Evolutionary conservation across 2,113 vertebrate genomes (phyloP).

Genomic region (Syrmaticus mikado): DNA sequence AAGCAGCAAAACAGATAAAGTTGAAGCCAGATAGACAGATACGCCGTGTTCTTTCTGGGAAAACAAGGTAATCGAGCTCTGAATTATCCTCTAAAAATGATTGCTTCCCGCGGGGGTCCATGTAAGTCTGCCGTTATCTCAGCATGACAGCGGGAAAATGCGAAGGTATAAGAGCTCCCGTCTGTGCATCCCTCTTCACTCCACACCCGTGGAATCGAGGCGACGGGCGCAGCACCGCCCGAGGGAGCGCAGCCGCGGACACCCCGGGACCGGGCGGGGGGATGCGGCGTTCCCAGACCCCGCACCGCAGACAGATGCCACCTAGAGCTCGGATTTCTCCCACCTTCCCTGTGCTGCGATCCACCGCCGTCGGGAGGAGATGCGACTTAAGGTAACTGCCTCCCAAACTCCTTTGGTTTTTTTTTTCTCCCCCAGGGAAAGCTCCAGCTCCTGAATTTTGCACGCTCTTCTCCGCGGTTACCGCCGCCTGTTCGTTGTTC

Average conservation of each 20-base stretch:
- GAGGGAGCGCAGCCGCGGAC: background rate
- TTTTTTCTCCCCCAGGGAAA: background rate
- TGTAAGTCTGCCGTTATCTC: background rate
- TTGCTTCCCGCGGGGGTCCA: background rate
- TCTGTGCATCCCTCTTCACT: background rate
- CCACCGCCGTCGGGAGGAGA: background rate
- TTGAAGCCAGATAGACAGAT: background rate
- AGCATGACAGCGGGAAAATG: rapidly evolving
- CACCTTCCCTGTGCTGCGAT: rapidly evolving
- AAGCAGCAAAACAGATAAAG: background rate
- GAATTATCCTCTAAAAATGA: background rate
- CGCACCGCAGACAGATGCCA: background rate
- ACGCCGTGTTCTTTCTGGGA: rapidly evolving
- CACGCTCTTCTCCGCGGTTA: background rate
- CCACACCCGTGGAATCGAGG: background rate
- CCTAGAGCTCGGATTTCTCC: background rate
- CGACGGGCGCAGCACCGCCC: background rate
- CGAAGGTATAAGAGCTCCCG: rapidly evolving
- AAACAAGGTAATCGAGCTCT: background rate
- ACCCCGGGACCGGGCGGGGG: background rate
- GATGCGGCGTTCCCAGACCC: background rate
- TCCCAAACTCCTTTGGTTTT: background rate
- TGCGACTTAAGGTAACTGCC: background rate
- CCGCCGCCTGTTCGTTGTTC: background rate
- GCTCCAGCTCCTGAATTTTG: background rate